Evolutionary conservation across 2,113 vertebrate species (phyloP).

Genomic region (Camelus dromedarius): DNA sequence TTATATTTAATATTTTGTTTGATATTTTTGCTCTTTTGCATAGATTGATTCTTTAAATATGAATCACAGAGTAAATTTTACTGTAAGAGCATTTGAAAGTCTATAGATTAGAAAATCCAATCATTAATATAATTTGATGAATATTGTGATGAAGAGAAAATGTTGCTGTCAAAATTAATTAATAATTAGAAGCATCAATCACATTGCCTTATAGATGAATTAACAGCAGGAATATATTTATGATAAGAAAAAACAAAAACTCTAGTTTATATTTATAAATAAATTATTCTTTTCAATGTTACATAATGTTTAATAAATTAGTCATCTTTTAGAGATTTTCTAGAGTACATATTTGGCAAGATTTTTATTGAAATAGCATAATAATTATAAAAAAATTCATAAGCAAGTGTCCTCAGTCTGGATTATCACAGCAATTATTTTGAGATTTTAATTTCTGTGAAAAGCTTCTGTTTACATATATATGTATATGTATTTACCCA

Average conservation of each 20-base stretch:
- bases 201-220: not conserved
- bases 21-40: not conserved
- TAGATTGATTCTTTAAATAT: not conserved
- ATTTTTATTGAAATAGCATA: not conserved
- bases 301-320: not conserved
- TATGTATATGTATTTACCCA: not conserved
- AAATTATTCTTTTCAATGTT: not conserved
- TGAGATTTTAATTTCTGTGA: not conserved
- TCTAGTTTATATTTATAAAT: not conserved
- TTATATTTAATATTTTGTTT: not conserved
- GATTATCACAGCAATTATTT: not conserved
- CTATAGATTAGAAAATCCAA: conserved; percentile 54
- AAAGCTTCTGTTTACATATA: not conserved
- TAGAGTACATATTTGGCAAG: not conserved
- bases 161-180: conserved; percentile 61
- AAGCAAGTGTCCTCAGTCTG: not conserved
- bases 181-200: conserved; percentile 54
- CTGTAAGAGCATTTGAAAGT: conserved; percentile 26
- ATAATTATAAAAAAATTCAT: not conserved
- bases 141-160: conserved; percentile 13
- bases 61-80: not conserved
- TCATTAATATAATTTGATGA: not conserved
- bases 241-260: not conserved
- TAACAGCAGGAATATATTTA: conserved; percentile 42
- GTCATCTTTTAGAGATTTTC: not conserved